Conservation (phyloP, 2,888 invertebrate species). For the Erynnis tages region DNA sequence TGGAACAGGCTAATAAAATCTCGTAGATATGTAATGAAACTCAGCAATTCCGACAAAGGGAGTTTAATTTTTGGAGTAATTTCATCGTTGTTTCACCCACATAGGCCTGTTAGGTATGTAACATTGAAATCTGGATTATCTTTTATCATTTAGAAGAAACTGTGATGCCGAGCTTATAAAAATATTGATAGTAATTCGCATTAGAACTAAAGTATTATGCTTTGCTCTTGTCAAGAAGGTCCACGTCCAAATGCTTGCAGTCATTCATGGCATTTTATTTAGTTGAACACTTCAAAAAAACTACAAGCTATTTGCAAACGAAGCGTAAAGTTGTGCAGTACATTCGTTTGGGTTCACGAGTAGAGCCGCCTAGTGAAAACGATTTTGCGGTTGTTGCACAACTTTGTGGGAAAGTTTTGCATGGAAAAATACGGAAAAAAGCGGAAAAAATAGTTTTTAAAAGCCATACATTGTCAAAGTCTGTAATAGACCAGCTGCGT, state of each 20-base stretch:
- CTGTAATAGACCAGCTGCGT: background rate
- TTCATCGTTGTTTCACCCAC: constrained; percentile 7
- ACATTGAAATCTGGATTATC: too few species aligned
- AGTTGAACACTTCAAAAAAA: too few species aligned
- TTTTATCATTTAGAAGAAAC: too few species aligned
- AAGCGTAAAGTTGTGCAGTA: background rate
- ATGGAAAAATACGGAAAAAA: background rate
- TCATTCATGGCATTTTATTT: too few species aligned
- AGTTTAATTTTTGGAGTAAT: constrained; percentile 6
- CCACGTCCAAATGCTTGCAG: too few species aligned
- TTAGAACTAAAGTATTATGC: too few species aligned
- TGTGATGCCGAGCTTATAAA: too few species aligned
- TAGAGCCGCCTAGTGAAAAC: background rate
- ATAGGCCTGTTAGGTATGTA: background rate
- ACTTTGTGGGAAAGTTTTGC: background rate
- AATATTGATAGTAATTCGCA: too few species aligned
- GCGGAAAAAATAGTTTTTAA: background rate
- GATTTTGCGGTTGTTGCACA: constrained; percentile 1
- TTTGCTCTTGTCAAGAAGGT: too few species aligned
- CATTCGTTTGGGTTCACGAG: background rate
- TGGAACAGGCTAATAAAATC: constrained; percentile 18
- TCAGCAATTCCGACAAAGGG: constrained; percentile 12
- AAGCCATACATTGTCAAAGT: background rate
- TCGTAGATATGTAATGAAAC: constrained; percentile 13
- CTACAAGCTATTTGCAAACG: too few species aligned